Conservation (phyloP, 2,113 vertebrate genomes). For the Anolis sagrei region DNA sequence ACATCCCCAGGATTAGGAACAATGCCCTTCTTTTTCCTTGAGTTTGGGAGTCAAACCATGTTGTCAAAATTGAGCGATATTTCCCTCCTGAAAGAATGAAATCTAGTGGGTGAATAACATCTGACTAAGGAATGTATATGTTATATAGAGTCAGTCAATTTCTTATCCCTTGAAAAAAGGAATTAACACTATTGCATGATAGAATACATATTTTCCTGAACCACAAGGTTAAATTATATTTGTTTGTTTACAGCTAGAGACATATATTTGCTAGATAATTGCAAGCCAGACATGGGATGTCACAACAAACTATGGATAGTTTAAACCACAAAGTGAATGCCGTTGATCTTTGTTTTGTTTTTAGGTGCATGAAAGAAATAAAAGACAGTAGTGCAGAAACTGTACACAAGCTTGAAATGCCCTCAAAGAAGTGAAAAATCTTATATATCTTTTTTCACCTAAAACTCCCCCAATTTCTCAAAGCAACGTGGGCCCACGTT, state of each 20-base stretch:
- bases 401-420: background rate
- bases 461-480: too few species aligned
- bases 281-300: background rate
- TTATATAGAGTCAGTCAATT: background rate
- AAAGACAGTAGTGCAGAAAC: too few species aligned
- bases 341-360: background rate
- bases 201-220: background rate
- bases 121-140: conserved; percentile 1
- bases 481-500: too few species aligned
- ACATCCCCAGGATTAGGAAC: conserved; percentile 20
- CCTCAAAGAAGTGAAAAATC: background rate
- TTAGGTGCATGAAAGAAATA: background rate
- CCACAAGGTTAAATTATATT: background rate
- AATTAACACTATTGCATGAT: background rate
- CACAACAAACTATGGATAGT: background rate
- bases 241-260: background rate
- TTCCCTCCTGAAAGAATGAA: conserved; percentile 20
- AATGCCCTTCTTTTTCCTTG: background rate
- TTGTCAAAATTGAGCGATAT: background rate
- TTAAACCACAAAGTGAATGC: background rate
- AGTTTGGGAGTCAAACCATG: background rate
- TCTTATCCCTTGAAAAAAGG: background rate
- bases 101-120: background rate
- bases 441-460: too few species aligned
- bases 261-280: background rate